Evolutionary conservation across 2,113 vertebrate species (phyloP).

Genomic region (Vombatus ursinus): DNA sequence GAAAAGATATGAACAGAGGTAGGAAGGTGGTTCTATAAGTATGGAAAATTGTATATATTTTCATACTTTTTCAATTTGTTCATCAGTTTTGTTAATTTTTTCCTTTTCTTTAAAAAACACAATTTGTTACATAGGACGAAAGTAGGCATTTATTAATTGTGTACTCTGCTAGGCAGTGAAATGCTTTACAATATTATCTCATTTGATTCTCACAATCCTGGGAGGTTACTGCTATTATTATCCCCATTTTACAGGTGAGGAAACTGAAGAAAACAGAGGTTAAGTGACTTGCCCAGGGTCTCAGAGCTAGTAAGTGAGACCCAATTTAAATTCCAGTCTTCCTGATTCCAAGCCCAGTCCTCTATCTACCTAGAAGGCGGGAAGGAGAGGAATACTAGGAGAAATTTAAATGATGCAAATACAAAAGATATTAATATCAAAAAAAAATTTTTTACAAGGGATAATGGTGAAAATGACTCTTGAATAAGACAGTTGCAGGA

Average conservation of each 20-base stretch:
- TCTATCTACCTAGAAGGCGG: not conserved
- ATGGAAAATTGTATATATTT: not conserved
- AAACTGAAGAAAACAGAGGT: not conserved
- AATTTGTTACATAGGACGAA: not conserved
- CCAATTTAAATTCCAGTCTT: not conserved
- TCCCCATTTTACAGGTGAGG: not conserved
- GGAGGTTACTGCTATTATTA: not conserved
- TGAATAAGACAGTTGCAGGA: conserved; percentile 32
- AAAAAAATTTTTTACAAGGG: not conserved
- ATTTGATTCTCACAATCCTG: not conserved
- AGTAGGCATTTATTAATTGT: not conserved
- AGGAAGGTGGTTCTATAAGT: not conserved
- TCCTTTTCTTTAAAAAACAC: not conserved
- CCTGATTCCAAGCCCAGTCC: not conserved
- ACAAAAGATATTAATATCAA: not conserved
- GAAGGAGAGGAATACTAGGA: not conserved
- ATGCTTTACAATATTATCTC: not conserved
- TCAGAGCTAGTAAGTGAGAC: not conserved
- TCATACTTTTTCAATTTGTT: not conserved
- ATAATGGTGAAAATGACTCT: not conserved
- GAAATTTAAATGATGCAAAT: not conserved
- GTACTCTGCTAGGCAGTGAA: not conserved
- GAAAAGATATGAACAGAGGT: not conserved
- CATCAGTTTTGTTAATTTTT: not conserved
- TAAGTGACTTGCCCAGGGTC: not conserved